Conservation (phyloP, 1,140 invertebrate genomes). For the Drosophila setifemur region DNA sequence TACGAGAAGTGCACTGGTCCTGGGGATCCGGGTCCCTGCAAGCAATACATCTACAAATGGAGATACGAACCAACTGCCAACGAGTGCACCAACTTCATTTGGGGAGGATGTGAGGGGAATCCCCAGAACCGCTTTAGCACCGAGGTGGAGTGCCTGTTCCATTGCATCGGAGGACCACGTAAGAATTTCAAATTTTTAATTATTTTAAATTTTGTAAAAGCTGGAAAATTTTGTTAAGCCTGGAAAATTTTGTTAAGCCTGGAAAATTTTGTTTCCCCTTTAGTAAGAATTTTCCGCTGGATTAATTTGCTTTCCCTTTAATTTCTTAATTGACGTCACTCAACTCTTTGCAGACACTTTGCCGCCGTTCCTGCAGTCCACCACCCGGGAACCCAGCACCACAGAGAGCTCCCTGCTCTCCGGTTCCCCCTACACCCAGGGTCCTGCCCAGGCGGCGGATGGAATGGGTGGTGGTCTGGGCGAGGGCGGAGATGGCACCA, state of each 20-base stretch:
- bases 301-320: conserved; percentile 4
- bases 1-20: conserved; percentile 78
- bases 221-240: background rate
- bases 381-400: conserved; percentile 83
- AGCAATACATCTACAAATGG: conserved; percentile 87
- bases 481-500: conserved; percentile 55
- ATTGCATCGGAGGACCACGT: conserved; percentile 85
- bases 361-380: conserved; percentile 83
- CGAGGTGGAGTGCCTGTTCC: conserved; percentile 87
- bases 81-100: conserved; percentile 88
- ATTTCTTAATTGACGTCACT: conserved; percentile 8
- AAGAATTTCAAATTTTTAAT: conserved; percentile 42
- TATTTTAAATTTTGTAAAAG: background rate
- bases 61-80: conserved; percentile 87
- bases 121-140: conserved; percentile 89
- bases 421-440: conserved; percentile 70
- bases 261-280: background rate
- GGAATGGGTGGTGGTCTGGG: conserved; percentile 35
- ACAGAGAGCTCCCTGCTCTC: conserved; percentile 82
- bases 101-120: conserved; percentile 91
- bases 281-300: background rate
- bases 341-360: conserved; percentile 66
- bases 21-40: conserved; percentile 86
- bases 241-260: background rate
- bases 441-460: conserved; percentile 46